A percentile compares a stretch with the other conserved stretches of the same genome.
phyloP scores from a whole-genome alignment of 2,888 invertebrate genomes.

The Horisme vitalbata region DNA sequence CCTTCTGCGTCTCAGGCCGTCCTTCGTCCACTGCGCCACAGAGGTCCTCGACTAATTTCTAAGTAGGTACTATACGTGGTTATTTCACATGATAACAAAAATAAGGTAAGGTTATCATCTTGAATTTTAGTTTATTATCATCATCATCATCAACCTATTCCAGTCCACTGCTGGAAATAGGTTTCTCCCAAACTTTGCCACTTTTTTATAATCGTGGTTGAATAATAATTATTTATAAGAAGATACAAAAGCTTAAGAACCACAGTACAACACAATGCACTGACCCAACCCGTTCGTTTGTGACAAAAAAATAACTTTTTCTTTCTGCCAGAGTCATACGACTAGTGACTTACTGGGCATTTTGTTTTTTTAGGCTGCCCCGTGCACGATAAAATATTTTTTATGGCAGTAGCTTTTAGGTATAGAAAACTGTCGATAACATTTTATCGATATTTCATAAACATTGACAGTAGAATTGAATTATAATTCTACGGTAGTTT shows the following conservation, averaged over 20 bases:
- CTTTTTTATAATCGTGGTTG: not conserved
- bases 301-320: slow-evolving; percentile 77
- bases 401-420: slow-evolving; percentile 76
- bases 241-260: slow-evolving; percentile 43
- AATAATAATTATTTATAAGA: not conserved
- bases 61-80: too few relatives aligned
- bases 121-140: too few relatives aligned
- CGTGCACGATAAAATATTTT: slow-evolving; percentile 80
- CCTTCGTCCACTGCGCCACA: too few relatives aligned
- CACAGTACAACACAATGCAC: slow-evolving; percentile 48
- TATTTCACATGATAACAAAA: too few relatives aligned
- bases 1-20: too few relatives aligned
- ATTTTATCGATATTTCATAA: not conserved
- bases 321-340: slow-evolving; percentile 56
- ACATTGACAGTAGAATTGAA: too few relatives aligned
- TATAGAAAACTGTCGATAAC: slow-evolving; percentile 47
- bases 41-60: too few relatives aligned
- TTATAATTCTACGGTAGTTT: too few relatives aligned
- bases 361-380: slow-evolving; percentile 79
- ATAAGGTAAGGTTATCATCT: too few relatives aligned
- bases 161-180: too few relatives aligned
- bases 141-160: too few relatives aligned
- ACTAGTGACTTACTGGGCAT: slow-evolving; percentile 78
- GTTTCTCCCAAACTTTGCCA: too few relatives aligned
- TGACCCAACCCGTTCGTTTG: slow-evolving; percentile 56